These are phyloP conservation scores for Erythrocercus mccallii DNA, from an alignment of 2,113 vertebrate genomes.

Conservation along the genomic window DNA sequence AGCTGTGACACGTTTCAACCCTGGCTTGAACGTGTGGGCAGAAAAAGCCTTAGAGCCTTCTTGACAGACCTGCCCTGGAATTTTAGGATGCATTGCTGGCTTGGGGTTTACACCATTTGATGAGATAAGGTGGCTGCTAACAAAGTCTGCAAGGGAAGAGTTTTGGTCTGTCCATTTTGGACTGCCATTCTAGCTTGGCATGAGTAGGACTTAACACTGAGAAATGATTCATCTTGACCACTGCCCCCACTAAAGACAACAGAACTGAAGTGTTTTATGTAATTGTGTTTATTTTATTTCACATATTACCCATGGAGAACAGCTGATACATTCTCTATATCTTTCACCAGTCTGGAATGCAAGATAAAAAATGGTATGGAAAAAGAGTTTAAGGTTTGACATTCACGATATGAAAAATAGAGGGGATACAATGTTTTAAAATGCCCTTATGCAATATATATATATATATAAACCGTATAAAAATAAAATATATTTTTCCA, in stretches of 20 bases:
- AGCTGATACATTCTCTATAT: slow-evolving; percentile 77
- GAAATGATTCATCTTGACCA: neutral
- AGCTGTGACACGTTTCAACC: slow-evolving; percentile 55
- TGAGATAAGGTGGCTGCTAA: neutral
- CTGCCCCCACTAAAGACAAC: neutral
- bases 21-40: slow-evolving; percentile 9
- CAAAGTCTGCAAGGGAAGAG: neutral
- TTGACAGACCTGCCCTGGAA: neutral
- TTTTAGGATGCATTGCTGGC: neutral
- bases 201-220: neutral
- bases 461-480: slow-evolving; percentile 83
- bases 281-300: slow-evolving; percentile 71
- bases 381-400: slow-evolving; percentile 74
- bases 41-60: neutral
- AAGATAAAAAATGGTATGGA: slow-evolving; percentile 48
- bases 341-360: slow-evolving; percentile 75
- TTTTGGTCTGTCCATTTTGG: neutral
- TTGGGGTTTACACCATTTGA: neutral
- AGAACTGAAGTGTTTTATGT: neutral
- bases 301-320: slow-evolving; percentile 78
- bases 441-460: slow-evolving; percentile 89
- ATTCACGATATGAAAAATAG: slow-evolving; percentile 76
- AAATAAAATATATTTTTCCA: slow-evolving; percentile 90
- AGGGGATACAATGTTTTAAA: slow-evolving; percentile 82
- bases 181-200: neutral